phyloP scores from a whole-genome alignment of 2,113 vertebrate genomes.

The Upupa epops region DNA sequence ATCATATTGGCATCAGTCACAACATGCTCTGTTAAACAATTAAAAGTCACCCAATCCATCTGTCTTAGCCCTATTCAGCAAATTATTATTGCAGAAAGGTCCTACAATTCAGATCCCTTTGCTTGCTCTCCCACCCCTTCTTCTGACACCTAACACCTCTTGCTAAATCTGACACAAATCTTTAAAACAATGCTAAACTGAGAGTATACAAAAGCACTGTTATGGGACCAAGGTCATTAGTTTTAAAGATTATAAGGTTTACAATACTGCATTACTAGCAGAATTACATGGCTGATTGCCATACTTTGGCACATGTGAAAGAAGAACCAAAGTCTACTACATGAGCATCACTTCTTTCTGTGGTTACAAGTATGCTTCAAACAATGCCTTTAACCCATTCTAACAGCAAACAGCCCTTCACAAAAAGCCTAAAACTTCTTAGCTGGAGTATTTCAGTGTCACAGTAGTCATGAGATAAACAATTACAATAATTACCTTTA shows the following conservation, averaged over 20 bases:
- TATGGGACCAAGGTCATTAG: neutral
- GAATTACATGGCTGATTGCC: neutral
- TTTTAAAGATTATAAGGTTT: neutral
- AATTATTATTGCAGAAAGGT: neutral
- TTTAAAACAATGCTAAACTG: neutral
- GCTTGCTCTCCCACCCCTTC: neutral
- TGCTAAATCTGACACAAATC: neutral
- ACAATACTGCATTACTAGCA: neutral
- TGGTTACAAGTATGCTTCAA: neutral
- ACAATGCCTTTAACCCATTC: neutral
- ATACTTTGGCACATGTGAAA: neutral
- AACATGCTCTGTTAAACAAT: neutral
- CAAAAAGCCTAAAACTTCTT: neutral
- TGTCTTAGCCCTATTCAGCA: neutral
- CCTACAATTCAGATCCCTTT: neutral
- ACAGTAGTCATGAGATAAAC: neutral
- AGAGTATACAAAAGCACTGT: neutral
- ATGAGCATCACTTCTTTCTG: neutral
- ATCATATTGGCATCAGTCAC: no score
- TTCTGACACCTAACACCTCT: neutral
- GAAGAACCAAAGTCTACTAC: neutral
- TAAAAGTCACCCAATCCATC: neutral
- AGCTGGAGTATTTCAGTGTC: neutral
- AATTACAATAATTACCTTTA: slow-evolving; percentile 81
- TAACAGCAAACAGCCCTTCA: neutral